These are phyloP conservation scores for Plebejus argus DNA, from an alignment of 2,888 invertebrate species.

Conservation along the genomic window DNA sequence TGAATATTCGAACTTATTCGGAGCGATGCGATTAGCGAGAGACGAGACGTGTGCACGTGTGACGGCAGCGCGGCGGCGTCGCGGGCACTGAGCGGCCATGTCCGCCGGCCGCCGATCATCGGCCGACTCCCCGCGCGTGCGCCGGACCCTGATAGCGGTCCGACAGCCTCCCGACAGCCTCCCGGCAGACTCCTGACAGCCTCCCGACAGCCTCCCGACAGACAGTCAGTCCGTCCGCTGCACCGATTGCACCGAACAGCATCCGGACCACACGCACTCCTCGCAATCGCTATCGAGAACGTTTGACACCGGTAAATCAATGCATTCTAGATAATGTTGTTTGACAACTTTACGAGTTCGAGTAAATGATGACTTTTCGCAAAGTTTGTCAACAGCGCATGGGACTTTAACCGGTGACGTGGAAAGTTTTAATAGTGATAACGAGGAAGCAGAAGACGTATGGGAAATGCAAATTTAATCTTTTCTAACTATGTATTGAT, in stretches of 20 bases:
- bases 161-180: conserved; percentile 42
- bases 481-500: background rate
- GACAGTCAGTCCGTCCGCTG: conserved; percentile 38
- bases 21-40: conserved; percentile 44
- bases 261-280: conserved; percentile 46
- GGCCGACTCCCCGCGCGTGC: conserved; percentile 63
- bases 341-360: conserved; percentile 38
- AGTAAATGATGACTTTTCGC: conserved; percentile 2
- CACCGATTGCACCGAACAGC: conserved; percentile 36
- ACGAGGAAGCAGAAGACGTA: background rate
- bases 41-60: conserved; percentile 52
- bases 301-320: conserved; percentile 48
- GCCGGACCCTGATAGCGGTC: conserved; percentile 60
- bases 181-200: conserved; percentile 20
- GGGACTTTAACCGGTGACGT: background rate
- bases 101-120: conserved; percentile 49
- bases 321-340: conserved; percentile 44
- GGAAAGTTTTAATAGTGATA: background rate
- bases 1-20: conserved; percentile 21
- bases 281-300: conserved; percentile 45
- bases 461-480: background rate
- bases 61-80: conserved; percentile 70
- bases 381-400: background rate
- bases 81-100: conserved; percentile 70
- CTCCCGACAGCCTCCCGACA: conserved; percentile 38